Conservation (phyloP, 2,113 vertebrate species). For the Pelusios castaneus region DNA sequence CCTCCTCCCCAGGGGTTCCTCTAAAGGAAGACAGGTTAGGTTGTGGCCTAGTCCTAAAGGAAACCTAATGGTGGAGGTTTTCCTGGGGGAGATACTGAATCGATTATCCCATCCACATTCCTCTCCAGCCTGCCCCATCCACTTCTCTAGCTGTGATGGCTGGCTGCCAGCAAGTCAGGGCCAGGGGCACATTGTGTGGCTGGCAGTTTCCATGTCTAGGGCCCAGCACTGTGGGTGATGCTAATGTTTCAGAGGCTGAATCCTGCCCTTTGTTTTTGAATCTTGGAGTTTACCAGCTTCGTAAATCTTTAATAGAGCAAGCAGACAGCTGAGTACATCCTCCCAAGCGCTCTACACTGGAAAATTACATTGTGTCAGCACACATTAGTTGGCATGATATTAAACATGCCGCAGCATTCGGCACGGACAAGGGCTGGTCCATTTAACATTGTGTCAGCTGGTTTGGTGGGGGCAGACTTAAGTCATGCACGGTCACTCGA, state of each 20-base stretch:
- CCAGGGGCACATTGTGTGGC: background rate
- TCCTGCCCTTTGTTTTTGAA: background rate
- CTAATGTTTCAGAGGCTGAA: too few relatives aligned
- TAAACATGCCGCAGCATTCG: background rate
- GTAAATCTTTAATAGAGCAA: background rate
- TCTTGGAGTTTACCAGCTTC: background rate
- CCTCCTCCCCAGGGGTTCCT: too few relatives aligned
- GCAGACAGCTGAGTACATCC: background rate
- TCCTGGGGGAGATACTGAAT: background rate
- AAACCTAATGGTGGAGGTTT: background rate
- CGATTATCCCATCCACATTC: background rate
- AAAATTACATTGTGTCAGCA: background rate
- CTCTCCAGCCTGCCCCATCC: background rate
- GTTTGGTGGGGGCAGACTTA: background rate
- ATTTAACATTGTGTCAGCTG: background rate
- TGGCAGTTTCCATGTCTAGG: background rate
- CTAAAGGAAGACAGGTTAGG: fast-evolving
- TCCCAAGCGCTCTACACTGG: background rate
- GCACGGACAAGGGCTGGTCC: background rate
- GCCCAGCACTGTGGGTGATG: too few relatives aligned
- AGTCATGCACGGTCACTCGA: fast-evolving
- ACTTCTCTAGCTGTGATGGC: background rate
- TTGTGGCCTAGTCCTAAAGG: background rate
- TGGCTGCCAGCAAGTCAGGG: background rate
- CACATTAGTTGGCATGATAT: background rate